Percentiles rank a stretch among this genome's conserved stretches.
Evolutionary conservation across 1,140 invertebrate species (phyloP).

Genomic region (Leptopilina clavipes): DNA sequence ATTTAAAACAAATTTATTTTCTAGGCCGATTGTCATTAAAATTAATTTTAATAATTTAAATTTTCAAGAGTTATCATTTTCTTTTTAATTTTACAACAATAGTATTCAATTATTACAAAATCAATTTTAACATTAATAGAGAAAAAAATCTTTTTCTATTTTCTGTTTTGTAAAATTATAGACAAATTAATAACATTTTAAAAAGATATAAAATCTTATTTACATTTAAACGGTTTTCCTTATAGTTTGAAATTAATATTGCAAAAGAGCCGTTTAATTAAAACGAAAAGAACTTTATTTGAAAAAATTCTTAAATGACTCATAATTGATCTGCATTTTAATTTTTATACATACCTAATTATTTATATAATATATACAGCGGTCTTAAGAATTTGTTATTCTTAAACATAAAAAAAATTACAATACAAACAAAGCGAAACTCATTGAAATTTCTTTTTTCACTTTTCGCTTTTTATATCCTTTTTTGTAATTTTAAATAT

Average conservation of each 20-base stretch:
- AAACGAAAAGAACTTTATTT: not conserved
- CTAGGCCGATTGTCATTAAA: not conserved
- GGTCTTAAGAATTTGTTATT: not conserved
- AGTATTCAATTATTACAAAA: not conserved
- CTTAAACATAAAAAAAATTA: conserved; percentile 29
- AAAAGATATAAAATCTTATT: not conserved
- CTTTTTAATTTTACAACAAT: not conserved
- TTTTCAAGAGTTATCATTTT: not conserved
- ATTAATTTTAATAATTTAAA: not conserved
- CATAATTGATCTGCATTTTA: conserved; percentile 8
- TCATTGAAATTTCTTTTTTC: conserved; percentile 1
- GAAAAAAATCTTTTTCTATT: not conserved
- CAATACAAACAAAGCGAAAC: conserved; percentile 23
- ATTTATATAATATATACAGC: conserved; percentile 30
- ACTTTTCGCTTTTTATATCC: conserved; percentile 13
- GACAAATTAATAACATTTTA: not conserved
- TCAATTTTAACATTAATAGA: not conserved
- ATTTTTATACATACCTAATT: not conserved
- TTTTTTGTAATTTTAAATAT: not conserved
- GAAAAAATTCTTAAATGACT: not conserved
- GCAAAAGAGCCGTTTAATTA: not conserved
- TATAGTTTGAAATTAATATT: conserved; percentile 16
- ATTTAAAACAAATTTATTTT: not conserved
- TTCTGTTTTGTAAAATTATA: not conserved
- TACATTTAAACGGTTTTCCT: not conserved